These are phyloP conservation scores for Aphelinus certus DNA, from an alignment of 1,140 invertebrate genomes.

Conservation along the genomic window DNA sequence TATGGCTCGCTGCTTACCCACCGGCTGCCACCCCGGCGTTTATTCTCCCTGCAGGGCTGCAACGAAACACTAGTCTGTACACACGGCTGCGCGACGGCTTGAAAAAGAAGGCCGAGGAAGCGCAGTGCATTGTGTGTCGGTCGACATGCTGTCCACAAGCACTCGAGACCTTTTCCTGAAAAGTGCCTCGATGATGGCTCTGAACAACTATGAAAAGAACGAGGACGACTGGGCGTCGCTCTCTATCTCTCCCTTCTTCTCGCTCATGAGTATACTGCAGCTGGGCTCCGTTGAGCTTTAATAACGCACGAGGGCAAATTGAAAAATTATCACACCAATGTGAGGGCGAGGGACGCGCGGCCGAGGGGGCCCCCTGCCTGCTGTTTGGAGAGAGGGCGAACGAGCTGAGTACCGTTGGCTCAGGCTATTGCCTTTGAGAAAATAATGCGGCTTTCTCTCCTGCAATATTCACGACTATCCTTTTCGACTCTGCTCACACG, in stretches of 20 bases:
- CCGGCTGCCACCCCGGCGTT: constrained; percentile 47
- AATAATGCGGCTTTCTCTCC: constrained; percentile 18
- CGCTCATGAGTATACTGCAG: neutral
- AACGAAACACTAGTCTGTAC: constrained; percentile 15
- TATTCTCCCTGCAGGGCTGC: constrained; percentile 52
- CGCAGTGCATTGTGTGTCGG: constrained; percentile 52
- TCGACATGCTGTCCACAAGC: constrained; percentile 31
- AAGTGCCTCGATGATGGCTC: constrained; percentile 52
- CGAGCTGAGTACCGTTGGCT: neutral
- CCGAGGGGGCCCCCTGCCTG: neutral
- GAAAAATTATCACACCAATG: constrained; percentile 66
- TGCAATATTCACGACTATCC: neutral
- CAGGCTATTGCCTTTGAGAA: constrained; percentile 37
- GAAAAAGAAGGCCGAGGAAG: neutral
- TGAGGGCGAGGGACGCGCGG: constrained; percentile 37
- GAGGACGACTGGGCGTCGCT: neutral
- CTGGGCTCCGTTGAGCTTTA: constrained; percentile 44
- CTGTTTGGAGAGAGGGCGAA: constrained; percentile 60
- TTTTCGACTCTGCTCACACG: neutral
- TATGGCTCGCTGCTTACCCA: constrained; percentile 58
- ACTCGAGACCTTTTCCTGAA: constrained; percentile 56
- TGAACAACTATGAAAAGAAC: neutral
- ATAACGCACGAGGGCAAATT: constrained; percentile 65
- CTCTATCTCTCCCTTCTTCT: constrained; percentile 5
- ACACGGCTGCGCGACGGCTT: neutral